Percentiles rank a stretch among this genome's conserved stretches.
These are phyloP conservation scores for Pteropus rufus DNA, from an alignment of 2,797 vertebrate genomes.

Conservation along the genomic window DNA sequence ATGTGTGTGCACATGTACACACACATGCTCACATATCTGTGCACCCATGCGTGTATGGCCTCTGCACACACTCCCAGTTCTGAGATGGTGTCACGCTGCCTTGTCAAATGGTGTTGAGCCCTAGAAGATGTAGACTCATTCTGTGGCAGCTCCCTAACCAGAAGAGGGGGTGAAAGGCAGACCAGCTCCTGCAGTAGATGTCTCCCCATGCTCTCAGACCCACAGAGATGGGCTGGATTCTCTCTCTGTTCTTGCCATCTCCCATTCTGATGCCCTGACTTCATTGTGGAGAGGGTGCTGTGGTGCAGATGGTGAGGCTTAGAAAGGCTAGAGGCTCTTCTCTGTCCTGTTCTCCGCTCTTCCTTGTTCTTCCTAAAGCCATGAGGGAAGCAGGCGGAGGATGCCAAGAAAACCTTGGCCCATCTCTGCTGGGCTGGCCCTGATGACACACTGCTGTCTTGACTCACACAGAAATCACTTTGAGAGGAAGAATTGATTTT, in stretches of 20 bases:
- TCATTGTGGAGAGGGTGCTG: neutral
- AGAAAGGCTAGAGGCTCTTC: neutral
- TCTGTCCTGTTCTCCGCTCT: neutral
- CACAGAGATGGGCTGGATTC: neutral
- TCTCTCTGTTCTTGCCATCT: neutral
- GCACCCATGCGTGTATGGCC: neutral
- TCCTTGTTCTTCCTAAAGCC: neutral
- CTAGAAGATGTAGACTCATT: neutral
- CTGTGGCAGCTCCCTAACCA: neutral
- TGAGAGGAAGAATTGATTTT: conserved; percentile 42
- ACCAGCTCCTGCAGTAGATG: neutral
- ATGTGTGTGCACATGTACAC: neutral
- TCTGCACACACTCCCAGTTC: neutral
- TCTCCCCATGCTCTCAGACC: neutral
- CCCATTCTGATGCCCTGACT: neutral
- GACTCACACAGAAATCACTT: conserved; percentile 51
- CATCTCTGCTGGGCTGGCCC: neutral
- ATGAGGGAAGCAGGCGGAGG: neutral
- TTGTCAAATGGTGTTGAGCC: neutral
- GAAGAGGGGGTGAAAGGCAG: neutral
- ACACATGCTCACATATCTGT: too few relatives aligned
- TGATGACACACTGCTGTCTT: neutral
- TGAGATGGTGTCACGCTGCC: neutral
- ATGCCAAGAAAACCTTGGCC: conserved; percentile 10
- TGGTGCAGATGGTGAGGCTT: neutral